Evolutionary conservation across 2,888 invertebrate genomes (phyloP).

Genomic region (Caenorhabditis sp.): DNA sequence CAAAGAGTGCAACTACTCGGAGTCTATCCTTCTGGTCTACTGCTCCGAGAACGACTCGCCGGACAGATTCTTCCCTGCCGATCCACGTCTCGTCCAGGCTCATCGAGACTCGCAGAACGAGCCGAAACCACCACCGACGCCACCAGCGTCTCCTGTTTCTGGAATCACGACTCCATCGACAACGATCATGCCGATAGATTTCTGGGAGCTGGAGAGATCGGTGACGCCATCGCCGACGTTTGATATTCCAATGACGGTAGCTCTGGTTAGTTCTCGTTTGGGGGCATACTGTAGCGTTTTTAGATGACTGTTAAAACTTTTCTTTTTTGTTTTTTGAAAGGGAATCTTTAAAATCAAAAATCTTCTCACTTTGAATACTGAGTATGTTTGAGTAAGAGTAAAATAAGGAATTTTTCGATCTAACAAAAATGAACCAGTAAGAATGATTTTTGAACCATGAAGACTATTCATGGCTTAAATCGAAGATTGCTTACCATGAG

Average conservation of each 20-base stretch:
- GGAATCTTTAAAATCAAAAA: too few species aligned
- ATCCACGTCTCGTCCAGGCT: constrained; percentile 31
- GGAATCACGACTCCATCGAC: constrained; percentile 35
- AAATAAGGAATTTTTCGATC: too few species aligned
- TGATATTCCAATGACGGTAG: constrained; percentile 13
- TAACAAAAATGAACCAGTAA: too few species aligned
- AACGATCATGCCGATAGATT: background rate
- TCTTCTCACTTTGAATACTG: too few species aligned
- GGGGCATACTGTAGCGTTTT: too few species aligned
- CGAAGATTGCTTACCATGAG: too few species aligned
- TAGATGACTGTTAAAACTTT: too few species aligned
- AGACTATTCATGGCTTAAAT: too few species aligned
- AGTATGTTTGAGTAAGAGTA: too few species aligned
- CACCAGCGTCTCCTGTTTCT: constrained; percentile 39
- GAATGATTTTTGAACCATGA: too few species aligned
- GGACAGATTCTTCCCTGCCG: constrained; percentile 41
- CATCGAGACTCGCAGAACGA: constrained; percentile 34
- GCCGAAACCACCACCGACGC: constrained; percentile 32
- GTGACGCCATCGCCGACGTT: constrained; percentile 16
- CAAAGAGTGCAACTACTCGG: constrained; percentile 15
- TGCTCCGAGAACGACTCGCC: constrained; percentile 52
- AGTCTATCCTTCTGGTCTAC: constrained; percentile 43
- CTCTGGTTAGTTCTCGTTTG: constrained; percentile 1
- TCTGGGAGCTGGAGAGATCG: constrained; percentile 6
- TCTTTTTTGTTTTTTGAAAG: too few species aligned